phyloP scores from a whole-genome alignment of 30 jellyfish, hydroid and myxozoan species.

The Catostylus mosaicus region DNA sequence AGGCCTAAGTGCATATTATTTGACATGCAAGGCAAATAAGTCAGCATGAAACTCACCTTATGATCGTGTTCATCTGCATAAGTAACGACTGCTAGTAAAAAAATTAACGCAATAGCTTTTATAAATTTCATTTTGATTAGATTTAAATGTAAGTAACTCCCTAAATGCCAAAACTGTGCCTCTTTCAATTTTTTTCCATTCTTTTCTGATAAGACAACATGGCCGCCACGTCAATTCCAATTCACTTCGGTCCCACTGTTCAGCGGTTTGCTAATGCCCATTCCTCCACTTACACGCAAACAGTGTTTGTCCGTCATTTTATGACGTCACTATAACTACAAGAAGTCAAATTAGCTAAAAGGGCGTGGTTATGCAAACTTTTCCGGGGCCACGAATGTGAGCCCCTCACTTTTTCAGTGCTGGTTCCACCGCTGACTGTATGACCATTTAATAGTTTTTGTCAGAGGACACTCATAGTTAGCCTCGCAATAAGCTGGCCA shows the following conservation, averaged over 20 bases:
- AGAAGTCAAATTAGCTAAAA: no score
- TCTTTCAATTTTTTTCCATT: neutral
- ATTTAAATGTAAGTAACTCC: neutral
- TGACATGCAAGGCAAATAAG: no score
- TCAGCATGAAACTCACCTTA: conserved; percentile 20
- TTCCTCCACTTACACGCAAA: conserved; percentile 12
- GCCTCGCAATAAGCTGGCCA: no score
- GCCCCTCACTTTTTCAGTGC: no score
- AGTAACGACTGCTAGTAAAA: neutral
- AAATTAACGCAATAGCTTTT: conserved; percentile 6
- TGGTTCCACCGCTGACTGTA: no score
- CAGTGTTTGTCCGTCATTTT: no score
- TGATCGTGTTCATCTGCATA: conserved; percentile 72
- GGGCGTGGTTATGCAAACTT: no score
- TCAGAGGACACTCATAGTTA: no score
- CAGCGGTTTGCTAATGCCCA: conserved; percentile 62
- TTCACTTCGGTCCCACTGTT: conserved; percentile 25
- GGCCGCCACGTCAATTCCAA: conserved; percentile 77
- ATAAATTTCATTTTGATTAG: conserved; percentile 13
- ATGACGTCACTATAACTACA: no score
- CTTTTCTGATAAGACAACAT: conserved; percentile 8
- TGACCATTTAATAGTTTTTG: no score
- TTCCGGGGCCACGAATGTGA: no score
- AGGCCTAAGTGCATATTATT: no score
- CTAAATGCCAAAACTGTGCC: neutral